Conservation (phyloP, 2,797 vertebrate species). For the Tamandua tetradactyla region DNA sequence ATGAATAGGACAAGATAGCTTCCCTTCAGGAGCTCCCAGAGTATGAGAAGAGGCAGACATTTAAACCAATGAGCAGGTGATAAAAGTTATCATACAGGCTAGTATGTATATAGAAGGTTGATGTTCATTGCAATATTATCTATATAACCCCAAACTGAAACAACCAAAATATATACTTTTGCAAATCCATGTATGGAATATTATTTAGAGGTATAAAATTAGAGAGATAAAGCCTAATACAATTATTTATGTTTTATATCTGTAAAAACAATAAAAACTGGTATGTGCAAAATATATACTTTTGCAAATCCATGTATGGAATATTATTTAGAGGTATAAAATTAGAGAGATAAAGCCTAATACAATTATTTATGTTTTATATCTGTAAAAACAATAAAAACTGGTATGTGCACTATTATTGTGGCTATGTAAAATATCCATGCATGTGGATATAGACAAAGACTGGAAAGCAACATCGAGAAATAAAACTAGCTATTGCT, state of each 20-base stretch:
- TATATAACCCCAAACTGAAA: neutral
- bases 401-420: neutral
- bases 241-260: neutral
- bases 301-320: neutral
- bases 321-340: neutral
- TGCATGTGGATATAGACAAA: neutral
- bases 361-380: neutral
- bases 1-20: neutral
- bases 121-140: neutral
- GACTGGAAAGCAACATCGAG: neutral
- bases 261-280: neutral
- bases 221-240: neutral
- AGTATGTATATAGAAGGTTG: neutral
- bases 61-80: neutral
- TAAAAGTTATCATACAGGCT: neutral
- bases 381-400: neutral
- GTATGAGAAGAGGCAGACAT: neutral
- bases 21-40: neutral
- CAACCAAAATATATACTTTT: neutral
- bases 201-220: neutral
- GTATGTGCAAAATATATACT: neutral
- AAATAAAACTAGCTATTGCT: neutral
- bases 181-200: neutral
- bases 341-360: neutral
- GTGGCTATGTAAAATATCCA: neutral